These are phyloP conservation scores for Morone saxatilis DNA, from an alignment of 2,113 vertebrate species.

Conservation along the genomic window DNA sequence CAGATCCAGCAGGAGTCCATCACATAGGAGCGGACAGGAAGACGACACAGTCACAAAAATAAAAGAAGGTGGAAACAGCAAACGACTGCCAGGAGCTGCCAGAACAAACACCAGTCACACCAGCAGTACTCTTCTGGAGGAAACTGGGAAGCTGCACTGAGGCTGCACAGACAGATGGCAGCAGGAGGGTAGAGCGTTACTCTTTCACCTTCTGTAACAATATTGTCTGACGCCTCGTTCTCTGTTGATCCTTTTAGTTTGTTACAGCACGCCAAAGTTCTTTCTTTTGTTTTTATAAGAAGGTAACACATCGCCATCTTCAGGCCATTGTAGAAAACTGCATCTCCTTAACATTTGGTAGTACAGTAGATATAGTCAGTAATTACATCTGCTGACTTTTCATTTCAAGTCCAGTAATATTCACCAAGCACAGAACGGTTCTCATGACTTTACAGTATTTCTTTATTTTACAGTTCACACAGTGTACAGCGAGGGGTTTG, in stretches of 20 bases:
- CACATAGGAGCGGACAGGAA: constrained; percentile 74
- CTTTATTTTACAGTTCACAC: background rate
- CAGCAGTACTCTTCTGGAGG: background rate
- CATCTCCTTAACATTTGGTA: background rate
- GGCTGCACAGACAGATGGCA: background rate
- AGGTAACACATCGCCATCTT: constrained; percentile 4
- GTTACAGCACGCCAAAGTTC: background rate
- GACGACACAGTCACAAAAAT: background rate
- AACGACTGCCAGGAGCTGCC: background rate
- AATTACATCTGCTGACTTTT: background rate
- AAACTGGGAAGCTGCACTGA: constrained; percentile 13
- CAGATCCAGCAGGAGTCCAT: constrained; percentile 96
- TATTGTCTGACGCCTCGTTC: background rate
- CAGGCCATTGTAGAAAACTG: constrained; percentile 10
- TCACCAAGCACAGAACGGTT: background rate
- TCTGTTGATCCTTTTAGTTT: background rate
- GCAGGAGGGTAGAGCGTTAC: background rate
- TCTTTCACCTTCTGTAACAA: background rate
- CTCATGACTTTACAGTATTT: background rate
- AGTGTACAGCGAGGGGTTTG: background rate
- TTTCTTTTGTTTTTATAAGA: background rate
- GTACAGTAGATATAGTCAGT: background rate
- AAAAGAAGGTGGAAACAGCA: background rate
- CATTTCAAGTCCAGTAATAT: background rate
- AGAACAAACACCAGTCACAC: constrained; percentile 11